phyloP scores from a whole-genome alignment of 1,140 invertebrate genomes.

The Drosophila teissieri region DNA sequence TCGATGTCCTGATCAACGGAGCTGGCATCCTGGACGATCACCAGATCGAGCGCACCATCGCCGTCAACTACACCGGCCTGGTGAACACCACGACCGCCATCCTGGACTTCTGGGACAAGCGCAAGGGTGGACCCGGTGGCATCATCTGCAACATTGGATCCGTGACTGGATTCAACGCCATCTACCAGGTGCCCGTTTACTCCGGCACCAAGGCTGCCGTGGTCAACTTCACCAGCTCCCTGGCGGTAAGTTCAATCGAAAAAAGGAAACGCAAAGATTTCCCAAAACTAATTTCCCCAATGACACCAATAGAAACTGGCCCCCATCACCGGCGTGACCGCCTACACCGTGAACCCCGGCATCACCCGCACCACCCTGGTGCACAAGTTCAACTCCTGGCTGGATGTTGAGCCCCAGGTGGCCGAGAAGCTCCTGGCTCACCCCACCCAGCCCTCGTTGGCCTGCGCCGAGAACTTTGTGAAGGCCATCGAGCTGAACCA shows the following conservation, averaged over 20 bases:
- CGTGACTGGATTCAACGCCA: constrained; percentile 86
- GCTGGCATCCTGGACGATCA: constrained; percentile 77
- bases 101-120: constrained; percentile 86
- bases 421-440: constrained; percentile 57
- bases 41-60: constrained; percentile 78
- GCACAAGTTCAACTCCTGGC: constrained; percentile 75
- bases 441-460: constrained; percentile 56
- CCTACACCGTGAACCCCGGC: constrained; percentile 71
- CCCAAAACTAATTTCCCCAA: background rate
- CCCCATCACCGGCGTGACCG: constrained; percentile 60
- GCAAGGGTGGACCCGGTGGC: constrained; percentile 87
- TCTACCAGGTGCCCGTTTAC: constrained; percentile 84
- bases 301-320: constrained; percentile 51
- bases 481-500: constrained; percentile 75
- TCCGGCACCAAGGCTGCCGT: constrained; percentile 85
- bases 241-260: constrained; percentile 59
- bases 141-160: constrained; percentile 88
- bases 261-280: too few relatives aligned
- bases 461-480: constrained; percentile 72
- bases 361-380: constrained; percentile 65
- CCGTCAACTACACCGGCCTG: constrained; percentile 76
- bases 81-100: constrained; percentile 78
- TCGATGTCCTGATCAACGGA: constrained; percentile 78
- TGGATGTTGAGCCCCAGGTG: constrained; percentile 70
- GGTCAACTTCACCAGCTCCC: constrained; percentile 84